A percentile compares a stretch with the other conserved stretches of the same genome.
Conservation (phyloP, 2,113 vertebrate genomes). For the Protobothrops mucrosquamatus region DNA sequence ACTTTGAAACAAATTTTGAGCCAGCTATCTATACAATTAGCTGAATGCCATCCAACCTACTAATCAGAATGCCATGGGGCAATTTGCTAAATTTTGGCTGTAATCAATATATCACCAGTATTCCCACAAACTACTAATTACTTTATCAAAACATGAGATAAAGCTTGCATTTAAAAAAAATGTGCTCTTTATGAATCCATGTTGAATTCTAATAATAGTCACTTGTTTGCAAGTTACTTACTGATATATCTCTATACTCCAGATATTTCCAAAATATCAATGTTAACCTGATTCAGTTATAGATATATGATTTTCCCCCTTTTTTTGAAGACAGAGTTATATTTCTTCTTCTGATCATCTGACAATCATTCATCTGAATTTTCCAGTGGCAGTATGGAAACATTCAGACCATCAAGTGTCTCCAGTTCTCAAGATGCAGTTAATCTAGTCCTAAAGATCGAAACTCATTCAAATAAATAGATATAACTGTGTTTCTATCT, state of each 20-base stretch:
- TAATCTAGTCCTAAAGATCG: neutral
- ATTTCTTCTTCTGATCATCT: neutral
- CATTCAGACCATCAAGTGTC: neutral
- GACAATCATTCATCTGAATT: neutral
- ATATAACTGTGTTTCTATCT: neutral
- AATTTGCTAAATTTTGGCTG: neutral
- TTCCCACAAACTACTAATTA: neutral
- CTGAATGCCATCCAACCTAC: neutral
- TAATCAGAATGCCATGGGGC: neutral
- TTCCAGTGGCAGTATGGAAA: neutral
- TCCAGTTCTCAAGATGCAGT: neutral
- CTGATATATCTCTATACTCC: neutral
- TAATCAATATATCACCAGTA: neutral
- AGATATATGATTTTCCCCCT: neutral
- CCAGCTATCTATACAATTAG: neutral
- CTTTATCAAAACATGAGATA: neutral
- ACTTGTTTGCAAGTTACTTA: neutral
- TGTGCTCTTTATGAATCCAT: neutral
- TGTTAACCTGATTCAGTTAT: neutral
- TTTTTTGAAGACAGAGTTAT: neutral
- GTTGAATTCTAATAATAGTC: neutral
- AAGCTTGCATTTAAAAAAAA: neutral
- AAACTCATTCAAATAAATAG: neutral
- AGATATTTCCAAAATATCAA: neutral
- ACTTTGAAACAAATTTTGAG: neutral